phyloP scores from a whole-genome alignment of 2,113 vertebrate genomes.

The Heloderma charlesbogerti region DNA sequence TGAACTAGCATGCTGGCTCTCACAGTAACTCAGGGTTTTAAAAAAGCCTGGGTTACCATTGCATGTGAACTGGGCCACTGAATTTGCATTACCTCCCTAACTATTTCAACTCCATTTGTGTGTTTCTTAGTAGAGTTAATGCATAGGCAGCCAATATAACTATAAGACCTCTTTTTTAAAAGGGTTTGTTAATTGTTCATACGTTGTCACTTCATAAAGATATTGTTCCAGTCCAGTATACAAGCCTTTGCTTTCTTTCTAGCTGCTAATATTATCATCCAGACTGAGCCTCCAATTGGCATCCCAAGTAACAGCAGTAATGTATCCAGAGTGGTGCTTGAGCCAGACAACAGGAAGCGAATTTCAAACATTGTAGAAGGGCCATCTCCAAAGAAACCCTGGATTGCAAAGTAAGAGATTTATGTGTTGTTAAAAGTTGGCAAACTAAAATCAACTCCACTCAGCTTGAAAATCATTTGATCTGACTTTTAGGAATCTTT shows the following conservation, averaged over 20 bases:
- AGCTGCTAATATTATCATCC: conserved; percentile 97
- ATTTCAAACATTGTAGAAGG: conserved; percentile 82
- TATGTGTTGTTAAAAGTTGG: not conserved
- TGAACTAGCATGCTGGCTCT: too few species aligned
- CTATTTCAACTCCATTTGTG: not conserved
- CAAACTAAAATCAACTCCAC: not conserved
- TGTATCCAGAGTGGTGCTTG: conserved; percentile 85
- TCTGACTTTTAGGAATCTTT: not conserved
- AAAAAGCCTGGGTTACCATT: too few species aligned
- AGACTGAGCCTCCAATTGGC: conserved; percentile 88
- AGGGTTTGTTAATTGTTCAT: conserved; percentile 34
- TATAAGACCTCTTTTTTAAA: not conserved
- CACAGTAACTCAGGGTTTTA: too few species aligned
- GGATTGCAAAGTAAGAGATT: conserved; percentile 93
- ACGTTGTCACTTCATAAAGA: not conserved
- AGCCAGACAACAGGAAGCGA: conserved; percentile 92
- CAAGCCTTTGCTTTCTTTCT: conserved; percentile 45
- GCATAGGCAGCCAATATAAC: not conserved
- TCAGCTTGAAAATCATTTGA: not conserved
- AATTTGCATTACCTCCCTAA: not conserved
- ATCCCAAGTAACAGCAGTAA: conserved; percentile 80
- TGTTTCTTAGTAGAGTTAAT: not conserved
- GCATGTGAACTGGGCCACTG: not conserved
- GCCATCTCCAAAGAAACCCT: conserved; percentile 88
- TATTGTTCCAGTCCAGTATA: conserved; percentile 26